Percentiles rank a stretch among this genome's conserved stretches.
Conservation (phyloP, 64 coral and sea anemone genomes). For the Dendrophyllia cribrosa region DNA sequence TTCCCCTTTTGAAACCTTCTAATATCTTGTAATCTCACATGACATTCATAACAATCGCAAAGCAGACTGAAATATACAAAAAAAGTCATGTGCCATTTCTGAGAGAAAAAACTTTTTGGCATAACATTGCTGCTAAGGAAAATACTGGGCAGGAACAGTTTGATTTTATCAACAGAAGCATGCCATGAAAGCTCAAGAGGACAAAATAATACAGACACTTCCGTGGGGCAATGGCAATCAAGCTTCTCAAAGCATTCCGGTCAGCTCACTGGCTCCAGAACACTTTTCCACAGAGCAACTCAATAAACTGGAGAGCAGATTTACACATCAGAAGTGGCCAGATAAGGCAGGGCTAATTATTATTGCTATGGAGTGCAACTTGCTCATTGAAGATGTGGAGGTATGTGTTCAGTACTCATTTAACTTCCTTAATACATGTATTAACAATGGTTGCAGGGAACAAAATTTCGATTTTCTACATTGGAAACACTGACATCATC, state of each 20-base stretch:
- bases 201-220: constrained; percentile 61
- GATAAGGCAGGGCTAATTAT: constrained; percentile 65
- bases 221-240: constrained; percentile 6
- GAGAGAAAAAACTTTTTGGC: background rate
- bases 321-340: constrained; percentile 81
- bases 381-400: constrained; percentile 67
- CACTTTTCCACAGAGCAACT: constrained; percentile 80
- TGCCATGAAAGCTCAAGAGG: constrained; percentile 63
- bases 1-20: background rate
- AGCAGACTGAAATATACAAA: background rate
- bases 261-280: constrained; percentile 46
- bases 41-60: background rate
- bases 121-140: constrained; percentile 35
- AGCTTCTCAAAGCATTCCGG: constrained; percentile 8
- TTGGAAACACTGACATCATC: too few relatives aligned
- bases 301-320: constrained; percentile 79
- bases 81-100: background rate
- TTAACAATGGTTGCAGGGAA: too few relatives aligned
- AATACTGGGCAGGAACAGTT: background rate
- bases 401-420: constrained; percentile 31
- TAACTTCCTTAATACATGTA: background rate
- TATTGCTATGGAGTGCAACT: constrained; percentile 81
- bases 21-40: background rate
- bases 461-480: too few relatives aligned
- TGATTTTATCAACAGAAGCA: constrained; percentile 6